A percentile compares a stretch with the other conserved stretches of the same genome.
Conservation (phyloP, 1,140 invertebrate genomes). For the Drosophila gunungcola region DNA sequence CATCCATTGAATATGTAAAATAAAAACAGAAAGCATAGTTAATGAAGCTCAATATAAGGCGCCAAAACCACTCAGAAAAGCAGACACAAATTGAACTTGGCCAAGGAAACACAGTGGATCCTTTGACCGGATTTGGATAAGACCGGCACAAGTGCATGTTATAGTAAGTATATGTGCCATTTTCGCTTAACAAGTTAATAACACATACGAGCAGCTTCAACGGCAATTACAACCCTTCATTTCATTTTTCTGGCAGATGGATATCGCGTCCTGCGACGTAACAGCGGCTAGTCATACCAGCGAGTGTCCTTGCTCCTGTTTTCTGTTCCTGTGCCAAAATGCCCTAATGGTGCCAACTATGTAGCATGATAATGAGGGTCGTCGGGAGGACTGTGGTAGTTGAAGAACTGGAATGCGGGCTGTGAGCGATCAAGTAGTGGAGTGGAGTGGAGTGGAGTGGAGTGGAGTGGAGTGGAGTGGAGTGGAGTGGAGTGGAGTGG, state of each 20-base stretch:
- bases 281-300: slow-evolving; percentile 33
- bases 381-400: background rate
- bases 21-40: slow-evolving; percentile 21
- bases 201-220: slow-evolving; percentile 59
- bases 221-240: slow-evolving; percentile 64
- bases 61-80: slow-evolving; percentile 17
- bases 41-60: slow-evolving; percentile 16
- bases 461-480: background rate
- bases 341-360: slow-evolving; percentile 76
- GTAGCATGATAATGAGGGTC: slow-evolving; percentile 81
- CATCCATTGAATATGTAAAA: slow-evolving; percentile 22
- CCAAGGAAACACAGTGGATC: slow-evolving; percentile 10
- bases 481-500: background rate
- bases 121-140: slow-evolving; percentile 40
- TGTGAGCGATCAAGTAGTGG: slow-evolving; percentile 27
- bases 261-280: slow-evolving; percentile 29
- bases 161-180: slow-evolving; percentile 39
- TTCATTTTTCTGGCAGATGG: slow-evolving; percentile 66
- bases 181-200: slow-evolving; percentile 77
- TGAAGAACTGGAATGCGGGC: slow-evolving; percentile 34
- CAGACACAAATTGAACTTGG: slow-evolving; percentile 38
- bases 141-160: slow-evolving; percentile 35
- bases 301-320: slow-evolving; percentile 60
- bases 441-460: background rate
- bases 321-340: slow-evolving; percentile 43